Evolutionary conservation across 1,140 invertebrate species (phyloP).

Genomic region (Ostrea edulis): DNA sequence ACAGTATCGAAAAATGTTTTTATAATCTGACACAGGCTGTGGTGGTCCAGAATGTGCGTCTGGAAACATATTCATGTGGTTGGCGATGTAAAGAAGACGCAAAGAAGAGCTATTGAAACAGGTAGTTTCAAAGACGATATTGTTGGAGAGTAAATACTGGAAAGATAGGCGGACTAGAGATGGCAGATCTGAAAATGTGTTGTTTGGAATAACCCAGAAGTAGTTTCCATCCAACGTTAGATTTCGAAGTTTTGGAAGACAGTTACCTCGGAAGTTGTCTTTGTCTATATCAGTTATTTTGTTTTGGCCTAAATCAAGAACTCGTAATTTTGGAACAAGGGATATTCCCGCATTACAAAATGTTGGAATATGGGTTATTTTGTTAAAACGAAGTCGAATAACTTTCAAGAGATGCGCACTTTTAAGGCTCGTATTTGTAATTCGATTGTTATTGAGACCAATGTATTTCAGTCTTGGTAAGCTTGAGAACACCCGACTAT

Average conservation of each 20-base stretch:
- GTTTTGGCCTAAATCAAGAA: slow-evolving; percentile 16
- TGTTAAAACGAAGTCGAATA: slow-evolving; percentile 20
- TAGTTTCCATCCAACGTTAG: slow-evolving; percentile 31
- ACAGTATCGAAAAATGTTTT: slow-evolving; percentile 44
- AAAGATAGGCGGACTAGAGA: slow-evolving; percentile 15
- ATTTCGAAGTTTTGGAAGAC: slow-evolving; percentile 31
- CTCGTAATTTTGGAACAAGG: not conserved
- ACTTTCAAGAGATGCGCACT: not conserved
- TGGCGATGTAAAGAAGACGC: not conserved
- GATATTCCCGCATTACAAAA: not conserved
- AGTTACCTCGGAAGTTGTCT: not conserved
- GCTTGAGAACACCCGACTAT: not conserved
- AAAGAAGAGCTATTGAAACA: slow-evolving; percentile 14
- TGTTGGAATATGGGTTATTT: not conserved
- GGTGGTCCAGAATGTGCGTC: not conserved
- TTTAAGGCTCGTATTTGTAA: not conserved
- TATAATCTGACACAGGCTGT: not conserved
- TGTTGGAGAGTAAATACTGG: not conserved
- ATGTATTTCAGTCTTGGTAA: not conserved
- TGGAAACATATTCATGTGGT: slow-evolving; percentile 35
- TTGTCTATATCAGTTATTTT: slow-evolving; percentile 1
- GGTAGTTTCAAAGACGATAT: slow-evolving; percentile 18
- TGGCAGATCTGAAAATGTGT: slow-evolving; percentile 35
- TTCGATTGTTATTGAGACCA: not conserved
- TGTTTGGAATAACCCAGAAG: not conserved